Conservation (phyloP, 2,113 vertebrate genomes). For the Oreocharis arfaki region DNA sequence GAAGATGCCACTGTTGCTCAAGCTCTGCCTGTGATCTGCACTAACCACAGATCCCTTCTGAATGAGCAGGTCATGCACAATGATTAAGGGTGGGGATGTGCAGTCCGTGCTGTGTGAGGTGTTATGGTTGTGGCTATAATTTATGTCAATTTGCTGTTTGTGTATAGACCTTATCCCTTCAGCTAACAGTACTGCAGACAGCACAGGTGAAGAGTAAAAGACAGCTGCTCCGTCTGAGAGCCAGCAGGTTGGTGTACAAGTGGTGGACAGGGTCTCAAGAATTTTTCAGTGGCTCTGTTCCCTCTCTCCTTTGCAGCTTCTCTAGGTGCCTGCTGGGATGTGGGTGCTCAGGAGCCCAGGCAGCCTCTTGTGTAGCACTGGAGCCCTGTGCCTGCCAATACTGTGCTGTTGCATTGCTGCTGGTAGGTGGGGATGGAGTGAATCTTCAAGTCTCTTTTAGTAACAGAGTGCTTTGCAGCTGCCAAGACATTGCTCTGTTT, state of each 20-base stretch:
- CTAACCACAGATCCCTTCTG: not conserved
- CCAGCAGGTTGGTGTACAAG: not conserved
- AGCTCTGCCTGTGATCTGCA: not conserved
- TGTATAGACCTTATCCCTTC: not conserved
- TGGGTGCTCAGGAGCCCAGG: not conserved
- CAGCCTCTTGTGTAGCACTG: not conserved
- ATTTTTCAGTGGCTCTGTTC: not conserved
- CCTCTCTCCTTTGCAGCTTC: not conserved
- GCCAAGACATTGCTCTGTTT: not conserved
- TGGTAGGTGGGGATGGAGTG: not conserved
- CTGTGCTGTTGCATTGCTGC: not conserved
- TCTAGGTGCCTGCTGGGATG: not conserved
- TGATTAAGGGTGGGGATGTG: not conserved
- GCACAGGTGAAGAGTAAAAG: not conserved
- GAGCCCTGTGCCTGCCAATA: rapidly evolving
- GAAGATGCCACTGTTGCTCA: not conserved
- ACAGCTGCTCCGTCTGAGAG: not conserved
- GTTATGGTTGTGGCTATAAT: not conserved
- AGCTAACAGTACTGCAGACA: not conserved
- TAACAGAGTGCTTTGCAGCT: not conserved
- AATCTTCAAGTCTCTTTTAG: not conserved
- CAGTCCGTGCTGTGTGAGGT: not conserved
- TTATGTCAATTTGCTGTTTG: not conserved
- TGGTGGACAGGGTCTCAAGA: not conserved
- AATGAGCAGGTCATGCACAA: not conserved